Evolutionary conservation across 2,888 invertebrate species (phyloP).

Genomic region (Conus canariensis): DNA sequence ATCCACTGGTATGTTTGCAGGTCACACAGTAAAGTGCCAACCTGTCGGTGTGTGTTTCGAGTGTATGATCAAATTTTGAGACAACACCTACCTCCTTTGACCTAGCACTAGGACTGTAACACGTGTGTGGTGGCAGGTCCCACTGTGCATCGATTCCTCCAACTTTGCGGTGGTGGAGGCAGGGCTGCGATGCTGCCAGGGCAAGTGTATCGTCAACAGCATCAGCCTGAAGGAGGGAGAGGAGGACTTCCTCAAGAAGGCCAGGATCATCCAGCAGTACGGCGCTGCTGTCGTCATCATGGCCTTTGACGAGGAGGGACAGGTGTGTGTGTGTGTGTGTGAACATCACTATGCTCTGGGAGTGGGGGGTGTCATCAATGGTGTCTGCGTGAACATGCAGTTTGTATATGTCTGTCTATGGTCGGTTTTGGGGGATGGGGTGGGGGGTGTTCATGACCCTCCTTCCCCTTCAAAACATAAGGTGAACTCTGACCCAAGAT

Average conservation of each 20-base stretch:
- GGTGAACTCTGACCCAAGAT: no score
- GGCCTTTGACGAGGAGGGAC: slow-evolving; percentile 83
- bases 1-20: no score
- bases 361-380: no score
- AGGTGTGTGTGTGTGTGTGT: slow-evolving; percentile 73
- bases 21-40: no score
- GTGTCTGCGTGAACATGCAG: neutral
- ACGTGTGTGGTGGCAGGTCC: slow-evolving; percentile 77
- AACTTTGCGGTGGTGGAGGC: slow-evolving; percentile 82
- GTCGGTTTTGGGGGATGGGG: neutral
- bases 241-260: slow-evolving; percentile 81
- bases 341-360: no score
- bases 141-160: slow-evolving; percentile 82
- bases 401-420: neutral
- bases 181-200: slow-evolving; percentile 82
- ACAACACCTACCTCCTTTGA: no score
- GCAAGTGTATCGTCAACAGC: slow-evolving; percentile 83
- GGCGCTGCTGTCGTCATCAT: slow-evolving; percentile 83
- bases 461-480: no score
- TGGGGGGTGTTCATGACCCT: neutral
- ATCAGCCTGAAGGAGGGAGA: slow-evolving; percentile 83
- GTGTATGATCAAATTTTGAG: no score
- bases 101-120: no score
- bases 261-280: slow-evolving; percentile 80
- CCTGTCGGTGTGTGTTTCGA: no score